Evolutionary conservation across 2,797 vertebrate species (phyloP), one percentile per base, ranked within the genome.

Genomic region (Crossoptilon crossoptilon): DNA sequence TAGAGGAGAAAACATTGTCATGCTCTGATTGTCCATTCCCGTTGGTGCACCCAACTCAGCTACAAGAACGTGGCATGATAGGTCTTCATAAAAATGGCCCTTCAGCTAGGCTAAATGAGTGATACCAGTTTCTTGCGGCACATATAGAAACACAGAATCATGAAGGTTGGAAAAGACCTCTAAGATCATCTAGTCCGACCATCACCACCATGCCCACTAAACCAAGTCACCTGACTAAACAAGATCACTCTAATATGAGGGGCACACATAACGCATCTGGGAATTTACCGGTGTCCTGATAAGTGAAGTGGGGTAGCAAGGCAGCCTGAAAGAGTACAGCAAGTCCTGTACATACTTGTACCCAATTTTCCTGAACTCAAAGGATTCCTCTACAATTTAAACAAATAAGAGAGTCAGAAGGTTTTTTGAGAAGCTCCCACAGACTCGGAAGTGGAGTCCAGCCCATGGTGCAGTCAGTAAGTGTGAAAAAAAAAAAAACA

Each of bases 311-410:
- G 19, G 29, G 80, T 4, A 16, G 55, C 49, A 67, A 89, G n/a
- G 11, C 59, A 74, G 46, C 19, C 58, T 66, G 55, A 23, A 43
- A 59, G 68, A 87, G 29, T 26, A 31, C 27, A 66, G 37, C 46
- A 49, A 63, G 46, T 85, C 70, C 60, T 92, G 76, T 58, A 85
- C 4, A 0, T 60, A 56, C 76, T 73, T 73, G 60, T 27, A 88
- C n/a, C 39, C 80, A 56, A 44, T 73, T 93, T 69, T 94, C 64
- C 24, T 24, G 68, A 66, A 44, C 58, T 91, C 79, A 86, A 89
- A 90, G 69, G 56, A 70, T 91, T 95, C 87, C 56, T 66, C 68
- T 81, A 70, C 87, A 71, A 88, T 85, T 94, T 90, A 72, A 93
- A 87, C 85, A 95, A 92, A 73, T 86, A 93, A 74, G 35, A 86